Base-by-base conservation (phyloP, 2,888 invertebrate species). In the Sipha maydis region DNA sequence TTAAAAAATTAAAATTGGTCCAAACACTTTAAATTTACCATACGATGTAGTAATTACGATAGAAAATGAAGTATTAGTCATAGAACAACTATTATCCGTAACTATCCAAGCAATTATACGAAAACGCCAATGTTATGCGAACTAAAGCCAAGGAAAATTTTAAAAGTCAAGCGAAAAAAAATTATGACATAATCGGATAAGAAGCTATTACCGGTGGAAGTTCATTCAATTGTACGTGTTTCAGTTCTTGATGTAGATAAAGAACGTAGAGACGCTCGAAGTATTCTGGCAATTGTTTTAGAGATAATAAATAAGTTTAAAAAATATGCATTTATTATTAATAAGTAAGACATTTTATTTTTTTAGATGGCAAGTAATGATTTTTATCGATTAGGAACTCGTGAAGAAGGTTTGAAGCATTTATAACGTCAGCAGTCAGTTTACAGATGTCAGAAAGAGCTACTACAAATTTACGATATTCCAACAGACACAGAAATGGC, bases 41-140 rank as follows among this genome's bases (percentile, higher is more conserved):
- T n/a, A n/a, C n/a, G n/a, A n/a, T n/a, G n/a, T n/a, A n/a, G n/a
- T n/a, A n/a, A n/a, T n/a, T n/a, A n/a, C n/a, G n/a, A n/a, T 34
- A 34, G 21, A 38, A 73, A 73, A 34, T 73, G 73, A 73, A 73
- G 73, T 73, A 73, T 73, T 34, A 75, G 38, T 38, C 8, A 75
- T 19, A 75, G 38, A 75, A 75, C 75, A 75, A 75, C 38, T 38
- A 25, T 8, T 38, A 75, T 2, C 75, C 21, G 25, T 38, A 25
- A 75, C 75, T 75, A 38, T 76, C 5, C 25, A n/a, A 76, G 14
- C 34, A 5, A 75, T 38, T 75, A 38, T 76, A 76, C 41, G 76
- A 76, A 76, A 76, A 76, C n/a, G 41, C 76, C 41, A 77, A 77
- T 77, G 76, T 77, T n/a, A 48, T 77, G 41, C 48, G n/a, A 48